Conservation (phyloP, 1,140 invertebrate genomes). For the Sycophila sp. region DNA sequence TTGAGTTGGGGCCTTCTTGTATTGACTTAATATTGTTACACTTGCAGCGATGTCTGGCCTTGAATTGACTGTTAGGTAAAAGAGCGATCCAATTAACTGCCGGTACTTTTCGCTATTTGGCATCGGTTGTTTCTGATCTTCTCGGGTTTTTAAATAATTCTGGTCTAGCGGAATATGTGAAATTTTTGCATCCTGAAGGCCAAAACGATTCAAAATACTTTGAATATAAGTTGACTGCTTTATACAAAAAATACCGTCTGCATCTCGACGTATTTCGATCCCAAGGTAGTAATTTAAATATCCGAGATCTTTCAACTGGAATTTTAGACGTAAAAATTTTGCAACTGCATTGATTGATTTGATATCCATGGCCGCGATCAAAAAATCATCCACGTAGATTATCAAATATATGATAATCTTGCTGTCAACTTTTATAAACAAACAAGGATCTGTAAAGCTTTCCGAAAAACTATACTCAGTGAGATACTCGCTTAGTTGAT, state of each 20-base stretch:
- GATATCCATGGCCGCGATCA: not conserved
- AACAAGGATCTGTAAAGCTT: constrained; percentile 1
- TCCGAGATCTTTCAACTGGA: constrained; percentile 17
- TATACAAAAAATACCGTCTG: not conserved
- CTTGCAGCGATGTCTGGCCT: constrained; percentile 55
- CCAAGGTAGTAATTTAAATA: constrained; percentile 3
- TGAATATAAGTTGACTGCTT: not conserved
- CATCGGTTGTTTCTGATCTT: not conserved
- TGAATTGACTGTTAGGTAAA: constrained; percentile 53
- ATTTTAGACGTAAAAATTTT: not conserved
- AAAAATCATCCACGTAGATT: constrained; percentile 10
- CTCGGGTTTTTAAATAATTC: not conserved
- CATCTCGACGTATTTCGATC: constrained; percentile 32
- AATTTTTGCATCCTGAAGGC: constrained; percentile 51
- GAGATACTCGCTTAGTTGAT: not conserved
- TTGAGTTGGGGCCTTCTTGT: constrained; percentile 42
- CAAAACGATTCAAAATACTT: constrained; percentile 43
- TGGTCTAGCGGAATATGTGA: constrained; percentile 10
- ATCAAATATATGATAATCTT: not conserved
- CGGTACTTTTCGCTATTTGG: constrained; percentile 33
- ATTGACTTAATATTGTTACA: constrained; percentile 49
- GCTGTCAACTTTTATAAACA: not conserved
- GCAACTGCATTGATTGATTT: not conserved
- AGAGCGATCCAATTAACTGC: constrained; percentile 50
- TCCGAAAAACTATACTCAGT: not conserved